Evolutionary conservation across 2,888 invertebrate genomes (phyloP), one percentile per base, ranked within the genome.

Genomic region (Acheta domesticus): DNA sequence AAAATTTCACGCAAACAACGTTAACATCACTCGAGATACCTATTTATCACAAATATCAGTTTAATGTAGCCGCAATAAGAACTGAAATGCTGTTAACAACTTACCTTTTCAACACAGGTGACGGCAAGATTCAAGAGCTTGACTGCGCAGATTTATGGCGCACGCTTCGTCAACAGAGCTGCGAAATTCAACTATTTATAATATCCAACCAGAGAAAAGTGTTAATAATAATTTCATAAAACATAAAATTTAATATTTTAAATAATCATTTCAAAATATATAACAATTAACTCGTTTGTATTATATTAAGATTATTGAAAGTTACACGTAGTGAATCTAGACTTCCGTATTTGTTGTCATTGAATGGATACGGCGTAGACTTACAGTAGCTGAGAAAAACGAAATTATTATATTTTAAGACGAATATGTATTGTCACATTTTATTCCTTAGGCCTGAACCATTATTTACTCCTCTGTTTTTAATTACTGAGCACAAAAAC

Each of bases 51-150:
- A 75, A n/a, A 14, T 23, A 75, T 50, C n/a, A 5, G 80, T 83
- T 85, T 86, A 86, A 84, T 83, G 83, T 84, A 76, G 77, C 83
- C 85, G 85, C 85, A 76, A 73, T 73, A 50, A 36, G 36, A 85
- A 85, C 85, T 84, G 84, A 83, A 84, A 84, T 84, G 84, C 84
- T 84, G 84, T 85, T 85, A 49, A 50, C 77, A 77, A 86, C 88
- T 88, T 87, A 88, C 88, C 88, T 88, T 87, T 87, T 87, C 88
- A 77, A 88, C 87, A 88, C 88, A 89, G 88, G 87, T 89, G 89
- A 89, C 88, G 88, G 87, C 87, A 77, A 78, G 74, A 78, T 78
- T 79, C 81, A 81, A 81, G 78, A 78, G 74, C 78, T 75, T 76
- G 73, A 78, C 78, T 81, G 78, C 81, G 81, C 80, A 80, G 50